Percentiles rank a stretch among this genome's conserved stretches.
Evolutionary conservation across 2,888 invertebrate species (phyloP).

Genomic region (Chloroclysta siterata): DNA sequence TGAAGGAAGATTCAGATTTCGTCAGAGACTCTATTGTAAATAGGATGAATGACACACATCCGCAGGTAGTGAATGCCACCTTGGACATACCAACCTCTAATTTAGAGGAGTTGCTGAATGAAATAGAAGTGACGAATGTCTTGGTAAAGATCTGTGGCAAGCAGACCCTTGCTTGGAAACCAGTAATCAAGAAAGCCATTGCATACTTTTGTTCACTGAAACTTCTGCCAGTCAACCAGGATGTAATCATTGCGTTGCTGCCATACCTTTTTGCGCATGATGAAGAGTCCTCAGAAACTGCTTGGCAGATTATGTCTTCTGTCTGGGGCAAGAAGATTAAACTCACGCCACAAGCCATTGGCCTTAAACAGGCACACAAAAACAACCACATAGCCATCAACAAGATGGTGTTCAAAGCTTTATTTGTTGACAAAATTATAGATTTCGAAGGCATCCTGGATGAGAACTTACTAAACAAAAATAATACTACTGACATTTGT

Average conservation of each 20-base stretch:
- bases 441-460: slow-evolving; percentile 63
- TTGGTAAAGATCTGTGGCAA: slow-evolving; percentile 82
- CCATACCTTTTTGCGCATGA: slow-evolving; percentile 86
- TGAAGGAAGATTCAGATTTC: slow-evolving; percentile 83
- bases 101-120: slow-evolving; percentile 72
- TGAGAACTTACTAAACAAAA: slow-evolving; percentile 59
- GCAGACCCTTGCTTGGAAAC: slow-evolving; percentile 66
- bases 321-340: slow-evolving; percentile 69
- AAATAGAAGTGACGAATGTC: slow-evolving; percentile 71
- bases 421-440: slow-evolving; percentile 60
- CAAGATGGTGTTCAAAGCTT: slow-evolving; percentile 44
- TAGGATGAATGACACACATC: slow-evolving; percentile 88
- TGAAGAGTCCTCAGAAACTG: slow-evolving; percentile 55
- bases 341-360: slow-evolving; percentile 49
- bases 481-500: slow-evolving; percentile 63
- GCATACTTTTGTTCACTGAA: slow-evolving; percentile 75
- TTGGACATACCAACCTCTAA: slow-evolving; percentile 73
- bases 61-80: slow-evolving; percentile 85
- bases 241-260: slow-evolving; percentile 84
- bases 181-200: slow-evolving; percentile 70
- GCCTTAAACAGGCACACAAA: slow-evolving; percentile 44
- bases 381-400: slow-evolving; percentile 57
- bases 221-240: slow-evolving; percentile 79
- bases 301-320: slow-evolving; percentile 67
- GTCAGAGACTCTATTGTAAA: slow-evolving; percentile 87